A percentile compares a stretch with the other conserved stretches of the same genome.
phyloP scores from a whole-genome alignment of 53 echinoderm and acorn worm genomes.

The Temnopleurus reevesii region DNA sequence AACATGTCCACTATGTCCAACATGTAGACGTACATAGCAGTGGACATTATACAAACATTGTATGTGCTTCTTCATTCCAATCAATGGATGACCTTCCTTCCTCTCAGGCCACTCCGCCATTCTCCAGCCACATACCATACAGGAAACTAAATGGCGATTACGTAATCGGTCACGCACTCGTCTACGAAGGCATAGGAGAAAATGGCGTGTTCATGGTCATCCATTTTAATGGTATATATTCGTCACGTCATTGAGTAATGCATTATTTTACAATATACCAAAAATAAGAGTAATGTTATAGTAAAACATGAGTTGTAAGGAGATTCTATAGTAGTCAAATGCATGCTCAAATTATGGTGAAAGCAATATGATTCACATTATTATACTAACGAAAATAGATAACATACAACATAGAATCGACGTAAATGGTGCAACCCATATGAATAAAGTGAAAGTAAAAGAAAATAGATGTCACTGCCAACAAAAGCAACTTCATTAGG shows the following conservation, averaged over 20 bases:
- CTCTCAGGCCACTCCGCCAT: background rate
- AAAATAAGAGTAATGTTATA: background rate
- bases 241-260: background rate
- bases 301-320: no score
- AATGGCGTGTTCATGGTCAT: background rate
- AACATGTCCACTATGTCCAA: background rate
- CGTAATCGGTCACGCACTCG: conserved; percentile 31
- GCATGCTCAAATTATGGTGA: background rate
- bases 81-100: conserved; percentile 27
- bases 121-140: background rate
- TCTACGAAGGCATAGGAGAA: background rate
- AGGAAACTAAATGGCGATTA: conserved; percentile 25
- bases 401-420: no score
- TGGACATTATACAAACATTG: conserved; percentile 43
- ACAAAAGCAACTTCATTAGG: no score
- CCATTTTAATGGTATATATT: background rate
- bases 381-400: no score
- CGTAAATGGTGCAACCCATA: no score
- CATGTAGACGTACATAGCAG: background rate
- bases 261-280: background rate
- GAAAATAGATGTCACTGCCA: no score
- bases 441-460: no score
- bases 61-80: background rate
- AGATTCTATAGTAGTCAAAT: background rate
- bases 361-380: background rate